These are phyloP conservation scores for Siniperca obscura DNA, from an alignment of 2,797 vertebrate species.

Conservation along the genomic window DNA sequence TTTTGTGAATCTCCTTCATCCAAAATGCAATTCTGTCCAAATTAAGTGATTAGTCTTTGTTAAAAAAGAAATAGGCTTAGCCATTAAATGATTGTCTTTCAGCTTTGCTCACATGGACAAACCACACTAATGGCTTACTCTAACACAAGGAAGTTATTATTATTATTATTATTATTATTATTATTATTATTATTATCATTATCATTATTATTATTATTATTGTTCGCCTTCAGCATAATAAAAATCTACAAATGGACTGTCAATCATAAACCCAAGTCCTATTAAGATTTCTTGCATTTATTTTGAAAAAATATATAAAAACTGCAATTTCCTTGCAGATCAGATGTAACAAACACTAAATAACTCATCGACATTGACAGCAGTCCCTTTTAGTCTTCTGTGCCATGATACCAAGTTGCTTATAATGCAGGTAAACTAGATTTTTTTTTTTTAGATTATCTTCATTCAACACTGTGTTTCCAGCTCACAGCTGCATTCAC, in stretches of 20 bases:
- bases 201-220: not conserved
- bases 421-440: conserved; percentile 46
- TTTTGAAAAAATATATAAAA: not conserved
- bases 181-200: not conserved
- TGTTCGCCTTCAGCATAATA: not conserved
- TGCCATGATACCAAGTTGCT: conserved; percentile 30
- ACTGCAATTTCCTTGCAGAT: conserved; percentile 3
- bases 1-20: conserved; percentile 38
- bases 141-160: not conserved
- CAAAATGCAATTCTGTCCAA: conserved; percentile 46
- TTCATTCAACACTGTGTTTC: conserved; percentile 41
- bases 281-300: not conserved
- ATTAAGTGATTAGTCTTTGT: conserved; percentile 57
- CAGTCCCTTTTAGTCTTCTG: conserved; percentile 1
- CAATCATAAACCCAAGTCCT: conserved; percentile 3
- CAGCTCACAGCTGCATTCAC: conserved; percentile 56
- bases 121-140: conserved; percentile 26
- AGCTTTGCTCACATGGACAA: conserved; percentile 42
- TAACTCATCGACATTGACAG: not conserved
- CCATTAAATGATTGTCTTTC: conserved; percentile 40
- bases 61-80: conserved; percentile 17
- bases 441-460: not conserved
- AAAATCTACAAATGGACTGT: not conserved
- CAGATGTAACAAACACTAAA: conserved; percentile 17
- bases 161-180: not conserved